These are phyloP conservation scores for Sitophilus oryzae DNA, from an alignment of 1,140 invertebrate genomes.

Conservation along the genomic window DNA sequence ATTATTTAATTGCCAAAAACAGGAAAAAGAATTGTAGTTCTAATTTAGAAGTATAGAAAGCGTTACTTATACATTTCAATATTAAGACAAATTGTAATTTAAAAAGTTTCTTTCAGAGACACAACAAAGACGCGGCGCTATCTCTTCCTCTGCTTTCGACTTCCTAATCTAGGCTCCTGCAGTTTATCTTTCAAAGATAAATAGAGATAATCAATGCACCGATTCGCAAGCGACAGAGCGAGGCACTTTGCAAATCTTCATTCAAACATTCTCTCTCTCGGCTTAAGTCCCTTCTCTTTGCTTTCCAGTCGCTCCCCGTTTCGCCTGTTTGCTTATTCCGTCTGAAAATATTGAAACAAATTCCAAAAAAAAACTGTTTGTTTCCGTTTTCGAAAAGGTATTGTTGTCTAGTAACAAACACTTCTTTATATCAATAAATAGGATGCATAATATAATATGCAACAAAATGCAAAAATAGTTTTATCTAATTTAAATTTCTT, in stretches of 20 bases:
- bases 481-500: no score
- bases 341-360: not conserved
- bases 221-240: slow-evolving; percentile 21
- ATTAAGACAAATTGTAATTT: no score
- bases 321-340: slow-evolving; percentile 10
- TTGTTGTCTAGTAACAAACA: no score
- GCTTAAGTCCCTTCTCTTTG: slow-evolving; percentile 15
- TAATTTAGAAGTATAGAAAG: no score
- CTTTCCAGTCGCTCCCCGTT: not conserved
- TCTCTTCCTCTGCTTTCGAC: slow-evolving; percentile 1
- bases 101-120: not conserved
- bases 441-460: no score
- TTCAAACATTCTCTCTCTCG: slow-evolving; percentile 19
- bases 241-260: slow-evolving; percentile 17
- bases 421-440: no score
- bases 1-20: no score
- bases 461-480: no score
- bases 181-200: slow-evolving; percentile 22
- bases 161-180: slow-evolving; percentile 14
- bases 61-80: no score
- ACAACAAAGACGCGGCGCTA: not conserved
- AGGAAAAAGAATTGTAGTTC: no score
- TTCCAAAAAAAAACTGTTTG: no score
- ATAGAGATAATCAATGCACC: slow-evolving; percentile 22
- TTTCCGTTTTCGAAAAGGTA: no score